phyloP scores from a whole-genome alignment of 1,140 invertebrate genomes.

The Megathymus violae region DNA sequence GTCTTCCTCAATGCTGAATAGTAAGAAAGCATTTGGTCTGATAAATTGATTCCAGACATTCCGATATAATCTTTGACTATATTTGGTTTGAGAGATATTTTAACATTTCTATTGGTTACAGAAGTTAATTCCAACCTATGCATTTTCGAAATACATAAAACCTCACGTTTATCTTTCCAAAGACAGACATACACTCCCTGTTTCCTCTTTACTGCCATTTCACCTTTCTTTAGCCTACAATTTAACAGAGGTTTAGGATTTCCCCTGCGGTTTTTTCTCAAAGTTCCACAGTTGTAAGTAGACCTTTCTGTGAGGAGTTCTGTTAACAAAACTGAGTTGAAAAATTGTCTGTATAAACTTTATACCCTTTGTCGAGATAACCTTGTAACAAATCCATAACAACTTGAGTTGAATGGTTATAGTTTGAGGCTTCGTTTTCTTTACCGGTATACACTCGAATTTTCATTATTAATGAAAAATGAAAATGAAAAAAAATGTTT shows the following conservation, averaged over 20 bases:
- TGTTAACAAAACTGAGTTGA: conserved; percentile 1
- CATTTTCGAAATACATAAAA: no score
- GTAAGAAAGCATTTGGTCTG: background rate
- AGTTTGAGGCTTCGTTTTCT: background rate
- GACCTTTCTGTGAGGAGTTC: conserved; percentile 8
- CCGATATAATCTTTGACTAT: background rate
- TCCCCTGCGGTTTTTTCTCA: no score
- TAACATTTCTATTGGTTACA: no score
- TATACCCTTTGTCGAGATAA: conserved; percentile 13
- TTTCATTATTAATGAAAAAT: no score
- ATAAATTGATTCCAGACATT: background rate
- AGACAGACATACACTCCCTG: no score
- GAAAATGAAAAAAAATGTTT: no score
- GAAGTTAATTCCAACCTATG: no score
- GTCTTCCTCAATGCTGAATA: background rate
- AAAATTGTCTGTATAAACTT: conserved; percentile 15
- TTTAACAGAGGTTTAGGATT: no score
- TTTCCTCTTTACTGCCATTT: background rate
- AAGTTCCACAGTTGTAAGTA: no score
- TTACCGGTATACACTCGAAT: conserved; percentile 8
- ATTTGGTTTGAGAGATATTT: background rate
- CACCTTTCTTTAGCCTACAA: no score
- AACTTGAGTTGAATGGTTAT: background rate
- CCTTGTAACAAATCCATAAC: conserved; percentile 8
- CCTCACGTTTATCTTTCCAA: no score